phyloP scores from a whole-genome alignment of 1,140 invertebrate species.

The Ceratitis capitata region DNA sequence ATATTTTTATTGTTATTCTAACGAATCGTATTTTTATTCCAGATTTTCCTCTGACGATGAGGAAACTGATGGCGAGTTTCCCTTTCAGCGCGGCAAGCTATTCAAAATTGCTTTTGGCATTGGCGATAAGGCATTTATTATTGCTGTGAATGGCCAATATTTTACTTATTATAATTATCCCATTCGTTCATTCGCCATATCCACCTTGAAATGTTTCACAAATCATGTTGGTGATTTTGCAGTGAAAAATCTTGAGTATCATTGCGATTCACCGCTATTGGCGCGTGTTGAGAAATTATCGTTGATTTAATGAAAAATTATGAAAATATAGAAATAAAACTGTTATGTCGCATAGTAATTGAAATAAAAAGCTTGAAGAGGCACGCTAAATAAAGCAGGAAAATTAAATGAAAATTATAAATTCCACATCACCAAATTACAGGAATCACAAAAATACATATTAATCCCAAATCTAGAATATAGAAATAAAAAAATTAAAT shows the following conservation, averaged over 20 bases:
- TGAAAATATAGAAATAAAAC: not conserved
- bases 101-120: constrained; percentile 63
- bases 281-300: constrained; percentile 61
- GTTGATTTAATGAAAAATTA: constrained; percentile 45
- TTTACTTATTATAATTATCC: constrained; percentile 64
- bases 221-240: constrained; percentile 59
- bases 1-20: not conserved
- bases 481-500: too few species aligned
- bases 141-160: constrained; percentile 62
- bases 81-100: constrained; percentile 60
- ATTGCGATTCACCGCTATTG: constrained; percentile 59
- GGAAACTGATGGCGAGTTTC: constrained; percentile 63
- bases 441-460: too few species aligned
- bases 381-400: too few species aligned
- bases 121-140: constrained; percentile 61
- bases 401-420: too few species aligned
- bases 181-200: constrained; percentile 56
- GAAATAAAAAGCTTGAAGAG: too few species aligned
- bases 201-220: constrained; percentile 61
- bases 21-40: not conserved
- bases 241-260: constrained; percentile 59
- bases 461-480: too few species aligned
- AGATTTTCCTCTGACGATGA: constrained; percentile 59
- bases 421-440: too few species aligned
- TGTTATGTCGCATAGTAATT: not conserved